Evolutionary conservation across 2,888 invertebrate genomes (phyloP).

Genomic region (Drosophila anceps): DNA sequence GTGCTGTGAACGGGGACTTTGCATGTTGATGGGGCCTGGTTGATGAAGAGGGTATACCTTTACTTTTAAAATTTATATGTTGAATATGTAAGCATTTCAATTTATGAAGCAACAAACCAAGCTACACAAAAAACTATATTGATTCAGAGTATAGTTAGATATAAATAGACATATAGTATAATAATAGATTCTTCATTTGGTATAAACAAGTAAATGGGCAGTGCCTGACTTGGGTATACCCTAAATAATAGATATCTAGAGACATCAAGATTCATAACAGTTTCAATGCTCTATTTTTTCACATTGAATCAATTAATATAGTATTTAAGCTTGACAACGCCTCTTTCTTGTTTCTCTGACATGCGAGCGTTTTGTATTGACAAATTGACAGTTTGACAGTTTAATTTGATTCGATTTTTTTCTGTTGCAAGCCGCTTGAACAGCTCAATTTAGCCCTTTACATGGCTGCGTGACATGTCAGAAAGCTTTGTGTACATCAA

Average conservation of each 20-base stretch:
- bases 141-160: background rate
- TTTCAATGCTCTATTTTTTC: too few relatives aligned
- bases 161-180: background rate
- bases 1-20: constrained; percentile 6
- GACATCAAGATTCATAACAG: background rate
- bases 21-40: background rate
- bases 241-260: background rate
- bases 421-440: background rate
- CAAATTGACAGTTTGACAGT: constrained; percentile 18
- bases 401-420: constrained; percentile 14
- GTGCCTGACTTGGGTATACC: background rate
- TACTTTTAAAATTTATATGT: background rate
- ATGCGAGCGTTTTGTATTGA: background rate
- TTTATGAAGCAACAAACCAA: background rate
- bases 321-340: background rate
- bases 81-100: background rate
- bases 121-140: background rate
- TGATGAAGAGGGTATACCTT: background rate
- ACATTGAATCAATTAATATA: constrained; percentile 1
- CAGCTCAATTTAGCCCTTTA: constrained; percentile 8
- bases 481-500: constrained; percentile 5
- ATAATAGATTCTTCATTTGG: too few relatives aligned
- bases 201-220: too few relatives aligned
- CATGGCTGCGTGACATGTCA: constrained; percentile 17
- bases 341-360: background rate